Conservation (phyloP, 2,888 invertebrate genomes). For the Heliconius ethilla region DNA sequence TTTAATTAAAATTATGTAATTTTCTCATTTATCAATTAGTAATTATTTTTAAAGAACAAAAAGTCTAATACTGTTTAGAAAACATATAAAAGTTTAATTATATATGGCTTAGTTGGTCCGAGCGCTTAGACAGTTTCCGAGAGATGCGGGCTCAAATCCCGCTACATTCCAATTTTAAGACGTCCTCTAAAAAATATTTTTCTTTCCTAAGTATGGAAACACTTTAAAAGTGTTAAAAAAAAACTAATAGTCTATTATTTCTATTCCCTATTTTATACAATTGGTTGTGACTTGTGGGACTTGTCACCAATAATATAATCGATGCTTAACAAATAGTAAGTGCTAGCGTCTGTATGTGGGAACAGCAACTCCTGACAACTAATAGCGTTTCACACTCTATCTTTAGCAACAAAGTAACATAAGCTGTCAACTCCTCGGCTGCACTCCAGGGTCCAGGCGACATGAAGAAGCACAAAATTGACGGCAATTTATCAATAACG, state of each 20-base stretch:
- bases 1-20: too few species aligned
- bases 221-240: background rate
- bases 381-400: slow-evolving; percentile 32
- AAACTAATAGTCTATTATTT: background rate
- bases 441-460: slow-evolving; percentile 53
- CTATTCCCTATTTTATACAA: background rate
- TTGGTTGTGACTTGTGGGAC: background rate
- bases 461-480: slow-evolving; percentile 65
- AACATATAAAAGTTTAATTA: too few species aligned
- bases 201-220: too few species aligned
- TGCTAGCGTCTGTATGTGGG: slow-evolving; percentile 16
- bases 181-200: too few species aligned
- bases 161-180: too few species aligned
- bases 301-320: background rate
- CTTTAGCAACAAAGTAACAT: slow-evolving; percentile 56
- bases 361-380: slow-evolving; percentile 3
- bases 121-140: too few species aligned
- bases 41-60: too few species aligned
- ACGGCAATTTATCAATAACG: slow-evolving; percentile 81
- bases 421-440: slow-evolving; percentile 49
- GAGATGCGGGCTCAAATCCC: too few species aligned
- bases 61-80: too few species aligned
- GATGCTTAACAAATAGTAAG: background rate
- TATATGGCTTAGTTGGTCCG: too few species aligned
- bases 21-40: too few species aligned